Base-by-base conservation (phyloP, 2,888 invertebrate species). In the Orthosia incerta region DNA sequence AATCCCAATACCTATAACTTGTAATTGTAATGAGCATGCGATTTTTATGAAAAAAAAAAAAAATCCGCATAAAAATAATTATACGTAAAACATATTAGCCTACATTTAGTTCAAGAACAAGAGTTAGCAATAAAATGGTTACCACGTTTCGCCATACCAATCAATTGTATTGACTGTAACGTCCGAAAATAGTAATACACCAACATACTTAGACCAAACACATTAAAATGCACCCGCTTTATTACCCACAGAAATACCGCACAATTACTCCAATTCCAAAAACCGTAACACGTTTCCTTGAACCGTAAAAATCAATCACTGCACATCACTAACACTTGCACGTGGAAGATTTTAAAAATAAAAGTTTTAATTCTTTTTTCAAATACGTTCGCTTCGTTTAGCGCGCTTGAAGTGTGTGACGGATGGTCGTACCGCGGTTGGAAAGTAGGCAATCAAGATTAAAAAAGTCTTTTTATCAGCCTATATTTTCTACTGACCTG, bases 301-400 rank as follows among this genome's bases (percentile, higher is more conserved):
- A 82, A 75, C 61, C 65, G 71, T 69, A 67, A 66, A 61, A 69
- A 68, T 80, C 65, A 64, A 74, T 59, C 62, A 70, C 71, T 46
- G 62, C 79, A 80, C 87, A 77, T 78, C 87, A 87, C 87, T 85
- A 80, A 15, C 71, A 85, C 80, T 71, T 62, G 68, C 60, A 67
- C 71, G 50, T 39, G 45, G 61, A 63, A 56, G 13, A 66, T 61
- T 61, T 70, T 55, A 39, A 69, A 63, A 59, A 65, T 53, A 39
- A 50, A 72, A 60, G 57, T 50, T 76, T 48, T 31, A 48, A 68
- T 76, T 61, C 53, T 16, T 31, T 71, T 75, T 82, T 84, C 48
- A 71, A 83, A 85, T 74, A 87, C 87, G 87, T 87, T 87, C 83
- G 73, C 71, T 75, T 55, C 71, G 79, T 70, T 50, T 73, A 67